A percentile compares a stretch with the other conserved stretches of the same genome.
phyloP scores from a whole-genome alignment of 2,888 invertebrate species.

The Pollenia labialis region DNA sequence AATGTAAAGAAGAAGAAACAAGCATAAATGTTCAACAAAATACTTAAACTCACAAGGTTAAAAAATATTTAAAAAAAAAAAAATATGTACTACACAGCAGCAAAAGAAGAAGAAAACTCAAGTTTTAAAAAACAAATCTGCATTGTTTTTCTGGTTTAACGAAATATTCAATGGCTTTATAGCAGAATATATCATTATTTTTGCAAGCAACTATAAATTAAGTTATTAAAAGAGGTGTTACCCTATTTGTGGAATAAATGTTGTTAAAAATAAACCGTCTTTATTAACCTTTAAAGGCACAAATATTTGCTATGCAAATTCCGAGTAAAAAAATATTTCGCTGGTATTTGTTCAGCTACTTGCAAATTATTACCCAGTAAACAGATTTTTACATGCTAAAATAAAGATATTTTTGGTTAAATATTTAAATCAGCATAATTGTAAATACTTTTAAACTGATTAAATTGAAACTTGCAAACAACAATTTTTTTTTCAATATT shows the following conservation, averaged over 20 bases:
- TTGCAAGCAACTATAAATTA: conserved; percentile 62
- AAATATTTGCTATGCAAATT: conserved; percentile 60
- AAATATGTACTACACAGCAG: background rate
- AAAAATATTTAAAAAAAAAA: conserved; percentile 50
- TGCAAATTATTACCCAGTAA: conserved; percentile 18
- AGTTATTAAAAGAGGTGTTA: conserved; percentile 73
- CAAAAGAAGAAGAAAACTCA: conserved; percentile 3
- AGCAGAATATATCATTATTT: conserved; percentile 48
- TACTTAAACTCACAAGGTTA: conserved; percentile 39
- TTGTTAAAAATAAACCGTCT: background rate
- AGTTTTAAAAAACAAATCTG: background rate
- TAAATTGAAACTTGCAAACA: no score
- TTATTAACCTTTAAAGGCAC: conserved; percentile 30
- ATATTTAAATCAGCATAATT: no score
- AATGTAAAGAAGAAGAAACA: background rate
- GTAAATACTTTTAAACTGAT: no score
- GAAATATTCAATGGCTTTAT: background rate
- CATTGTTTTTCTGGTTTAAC: background rate
- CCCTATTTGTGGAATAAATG: conserved; percentile 19
- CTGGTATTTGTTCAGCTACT: background rate
- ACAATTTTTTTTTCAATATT: no score
- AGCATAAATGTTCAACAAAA: conserved; percentile 13
- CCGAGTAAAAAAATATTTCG: background rate
- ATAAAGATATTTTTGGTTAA: no score
- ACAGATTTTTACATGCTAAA: background rate